These are phyloP conservation scores for Argyresthia albistria DNA, from an alignment of 2,888 invertebrate species.

Conservation along the genomic window DNA sequence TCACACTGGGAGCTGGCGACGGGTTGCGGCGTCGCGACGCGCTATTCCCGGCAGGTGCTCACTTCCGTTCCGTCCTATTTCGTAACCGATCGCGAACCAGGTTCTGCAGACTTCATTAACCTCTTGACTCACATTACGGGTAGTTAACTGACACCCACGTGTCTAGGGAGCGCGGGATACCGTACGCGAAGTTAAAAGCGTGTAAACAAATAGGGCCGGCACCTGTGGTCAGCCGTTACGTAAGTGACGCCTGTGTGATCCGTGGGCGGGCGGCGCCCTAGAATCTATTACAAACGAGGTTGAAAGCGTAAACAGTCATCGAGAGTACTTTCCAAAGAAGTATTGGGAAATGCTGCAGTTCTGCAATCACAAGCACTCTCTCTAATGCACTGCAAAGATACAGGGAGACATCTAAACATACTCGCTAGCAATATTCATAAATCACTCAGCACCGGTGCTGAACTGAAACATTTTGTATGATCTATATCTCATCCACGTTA, in stretches of 20 bases:
- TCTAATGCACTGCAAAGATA: no score
- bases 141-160: conserved; percentile 7
- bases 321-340: no score
- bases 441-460: background rate
- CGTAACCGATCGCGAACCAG: conserved; percentile 48
- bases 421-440: background rate
- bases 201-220: conserved; percentile 2
- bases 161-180: conserved; percentile 15
- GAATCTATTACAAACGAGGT: background rate
- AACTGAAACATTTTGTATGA: background rate
- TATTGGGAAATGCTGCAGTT: no score
- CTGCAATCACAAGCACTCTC: no score
- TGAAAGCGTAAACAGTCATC: background rate
- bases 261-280: conserved; percentile 50
- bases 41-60: conserved; percentile 71
- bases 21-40: conserved; percentile 42
- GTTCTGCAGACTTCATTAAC: conserved; percentile 44
- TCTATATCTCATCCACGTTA: background rate
- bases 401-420: no score
- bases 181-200: conserved; percentile 17
- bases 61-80: conserved; percentile 55
- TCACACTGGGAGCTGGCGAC: conserved; percentile 55
- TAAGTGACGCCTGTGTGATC: conserved; percentile 21
- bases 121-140: conserved; percentile 29
- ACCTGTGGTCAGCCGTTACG: conserved; percentile 21